phyloP scores from a whole-genome alignment of 1,140 invertebrate species.

The Cydia pomonella region DNA sequence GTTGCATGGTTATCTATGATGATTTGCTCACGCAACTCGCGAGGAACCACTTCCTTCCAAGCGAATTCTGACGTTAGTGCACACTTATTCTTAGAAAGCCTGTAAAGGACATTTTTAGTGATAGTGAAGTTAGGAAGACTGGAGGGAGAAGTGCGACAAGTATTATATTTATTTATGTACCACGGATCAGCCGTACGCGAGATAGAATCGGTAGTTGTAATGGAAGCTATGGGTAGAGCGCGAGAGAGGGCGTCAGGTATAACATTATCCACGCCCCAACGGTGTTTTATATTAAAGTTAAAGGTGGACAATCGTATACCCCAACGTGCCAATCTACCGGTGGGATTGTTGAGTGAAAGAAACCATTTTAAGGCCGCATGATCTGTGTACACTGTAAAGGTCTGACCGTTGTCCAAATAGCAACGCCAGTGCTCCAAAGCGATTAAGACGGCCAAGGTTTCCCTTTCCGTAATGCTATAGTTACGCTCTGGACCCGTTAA shows the following conservation, averaged over 20 bases:
- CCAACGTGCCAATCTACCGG: slow-evolving; percentile 40
- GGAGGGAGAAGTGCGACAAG: no score
- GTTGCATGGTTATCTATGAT: slow-evolving; percentile 21
- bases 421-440: slow-evolving; percentile 28
- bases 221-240: no score
- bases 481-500: background rate
- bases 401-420: slow-evolving; percentile 20
- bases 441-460: background rate
- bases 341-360: slow-evolving; percentile 40
- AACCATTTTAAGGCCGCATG: slow-evolving; percentile 52
- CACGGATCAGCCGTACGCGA: no score
- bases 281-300: slow-evolving; percentile 42
- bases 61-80: no score
- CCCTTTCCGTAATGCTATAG: background rate
- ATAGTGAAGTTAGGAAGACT: no score
- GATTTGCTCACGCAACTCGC: background rate
- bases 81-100: no score
- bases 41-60: no score
- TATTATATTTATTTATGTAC: no score
- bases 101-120: no score
- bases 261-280: slow-evolving; percentile 40
- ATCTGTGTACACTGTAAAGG: slow-evolving; percentile 42
- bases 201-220: no score
- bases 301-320: slow-evolving; percentile 39
- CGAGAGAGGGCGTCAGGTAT: slow-evolving; percentile 47